Percentiles rank a stretch among this genome's conserved stretches.
Conservation (phyloP, 1,140 invertebrate species). For the Bombus difficillimus region DNA sequence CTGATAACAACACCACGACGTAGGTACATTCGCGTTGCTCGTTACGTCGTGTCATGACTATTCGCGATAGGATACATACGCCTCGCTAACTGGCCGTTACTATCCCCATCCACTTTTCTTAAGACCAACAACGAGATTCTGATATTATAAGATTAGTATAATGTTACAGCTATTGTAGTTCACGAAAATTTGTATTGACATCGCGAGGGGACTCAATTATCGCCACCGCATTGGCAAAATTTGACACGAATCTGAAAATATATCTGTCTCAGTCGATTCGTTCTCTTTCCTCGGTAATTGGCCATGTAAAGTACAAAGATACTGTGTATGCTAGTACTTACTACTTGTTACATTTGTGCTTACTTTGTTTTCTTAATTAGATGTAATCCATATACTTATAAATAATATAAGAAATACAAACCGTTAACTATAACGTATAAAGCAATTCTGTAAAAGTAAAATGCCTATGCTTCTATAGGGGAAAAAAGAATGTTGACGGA, state of each 20-base stretch:
- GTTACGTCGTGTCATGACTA: slow-evolving; percentile 32
- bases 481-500: neutral
- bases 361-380: neutral
- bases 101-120: neutral
- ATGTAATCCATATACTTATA: neutral
- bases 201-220: too few species aligned
- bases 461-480: too few species aligned
- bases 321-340: too few species aligned
- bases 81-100: neutral
- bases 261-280: too few species aligned
- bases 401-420: neutral
- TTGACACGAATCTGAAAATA: too few species aligned
- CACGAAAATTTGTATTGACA: too few species aligned
- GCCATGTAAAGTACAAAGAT: too few species aligned
- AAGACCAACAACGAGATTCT: neutral
- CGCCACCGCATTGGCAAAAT: too few species aligned
- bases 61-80: neutral
- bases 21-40: slow-evolving; percentile 53
- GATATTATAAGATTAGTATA: too few species aligned
- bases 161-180: too few species aligned
- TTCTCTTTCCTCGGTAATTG: too few species aligned
- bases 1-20: slow-evolving; percentile 75
- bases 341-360: neutral
- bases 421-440: neutral
- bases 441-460: neutral